phyloP scores from a whole-genome alignment of 2,888 invertebrate genomes.

The Heliconius hortense region DNA sequence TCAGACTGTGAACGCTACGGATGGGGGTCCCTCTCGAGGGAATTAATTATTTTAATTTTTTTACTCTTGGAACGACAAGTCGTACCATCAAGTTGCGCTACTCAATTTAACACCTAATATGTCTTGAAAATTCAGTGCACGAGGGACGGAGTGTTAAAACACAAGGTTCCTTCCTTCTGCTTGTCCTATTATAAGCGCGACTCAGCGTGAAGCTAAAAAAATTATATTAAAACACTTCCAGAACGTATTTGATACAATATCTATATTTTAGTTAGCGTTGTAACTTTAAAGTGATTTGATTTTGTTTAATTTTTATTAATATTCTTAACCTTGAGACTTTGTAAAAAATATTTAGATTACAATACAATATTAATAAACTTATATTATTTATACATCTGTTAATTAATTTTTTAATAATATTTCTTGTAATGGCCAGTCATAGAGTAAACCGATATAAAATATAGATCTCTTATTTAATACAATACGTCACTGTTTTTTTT shows the following conservation, averaged over 20 bases:
- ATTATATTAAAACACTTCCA: too few relatives aligned
- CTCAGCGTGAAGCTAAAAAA: too few relatives aligned
- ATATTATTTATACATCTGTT: neutral
- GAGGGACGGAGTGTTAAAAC: neutral
- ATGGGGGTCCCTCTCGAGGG: neutral
- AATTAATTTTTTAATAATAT: neutral
- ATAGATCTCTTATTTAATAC: neutral
- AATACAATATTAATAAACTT: neutral
- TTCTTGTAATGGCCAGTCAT: conserved; percentile 4
- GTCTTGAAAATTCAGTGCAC: neutral
- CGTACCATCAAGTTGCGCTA: too few relatives aligned
- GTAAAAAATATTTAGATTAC: neutral
- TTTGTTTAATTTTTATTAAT: neutral
- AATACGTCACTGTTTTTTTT: neutral
- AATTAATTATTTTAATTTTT: neutral
- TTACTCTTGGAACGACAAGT: too few relatives aligned
- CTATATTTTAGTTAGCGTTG: too few relatives aligned
- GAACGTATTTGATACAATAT: too few relatives aligned
- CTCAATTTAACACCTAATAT: neutral
- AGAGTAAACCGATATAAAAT: neutral
- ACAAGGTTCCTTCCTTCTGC: neutral
- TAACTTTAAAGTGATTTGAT: too few relatives aligned
- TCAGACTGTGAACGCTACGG: neutral
- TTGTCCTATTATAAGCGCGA: too few relatives aligned
- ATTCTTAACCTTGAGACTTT: neutral